These are phyloP conservation scores for Lepilemur septentrionalis DNA, from an alignment of 2,797 vertebrate species.

Conservation along the genomic window DNA sequence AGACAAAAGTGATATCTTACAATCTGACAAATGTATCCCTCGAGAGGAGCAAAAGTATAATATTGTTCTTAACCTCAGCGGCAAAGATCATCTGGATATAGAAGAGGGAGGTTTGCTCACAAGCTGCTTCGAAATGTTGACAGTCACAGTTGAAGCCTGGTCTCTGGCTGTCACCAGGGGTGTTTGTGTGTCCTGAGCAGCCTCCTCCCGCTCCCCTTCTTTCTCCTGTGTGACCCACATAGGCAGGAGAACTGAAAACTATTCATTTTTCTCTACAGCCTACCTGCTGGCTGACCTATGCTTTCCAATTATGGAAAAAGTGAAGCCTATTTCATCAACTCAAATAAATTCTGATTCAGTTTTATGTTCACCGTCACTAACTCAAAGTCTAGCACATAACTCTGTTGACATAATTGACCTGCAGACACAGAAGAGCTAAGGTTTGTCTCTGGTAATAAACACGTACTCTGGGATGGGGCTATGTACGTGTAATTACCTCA, in stretches of 20 bases:
- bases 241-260: not conserved
- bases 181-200: not conserved
- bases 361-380: not conserved
- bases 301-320: conserved; percentile 61
- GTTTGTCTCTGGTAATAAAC: conserved; percentile 23
- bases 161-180: not conserved
- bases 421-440: not conserved
- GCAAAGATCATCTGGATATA: conserved; percentile 14
- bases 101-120: not conserved
- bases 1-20: conserved; percentile 13
- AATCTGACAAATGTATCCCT: conserved; percentile 28
- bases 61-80: conserved; percentile 31
- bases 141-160: not conserved
- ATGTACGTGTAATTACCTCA: not conserved
- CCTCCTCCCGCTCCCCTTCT: not conserved
- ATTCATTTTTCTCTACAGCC: not conserved
- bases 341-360: not conserved
- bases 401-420: conserved; percentile 51
- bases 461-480: not conserved
- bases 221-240: not conserved
- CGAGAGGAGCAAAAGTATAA: conserved; percentile 3
- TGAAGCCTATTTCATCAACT: conserved; percentile 36
- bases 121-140: not conserved
- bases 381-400: conserved; percentile 7
- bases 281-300: conserved; percentile 1